These are phyloP conservation scores for Drosophila koepferae DNA, from an alignment of 2,888 invertebrate species.

Conservation along the genomic window DNA sequence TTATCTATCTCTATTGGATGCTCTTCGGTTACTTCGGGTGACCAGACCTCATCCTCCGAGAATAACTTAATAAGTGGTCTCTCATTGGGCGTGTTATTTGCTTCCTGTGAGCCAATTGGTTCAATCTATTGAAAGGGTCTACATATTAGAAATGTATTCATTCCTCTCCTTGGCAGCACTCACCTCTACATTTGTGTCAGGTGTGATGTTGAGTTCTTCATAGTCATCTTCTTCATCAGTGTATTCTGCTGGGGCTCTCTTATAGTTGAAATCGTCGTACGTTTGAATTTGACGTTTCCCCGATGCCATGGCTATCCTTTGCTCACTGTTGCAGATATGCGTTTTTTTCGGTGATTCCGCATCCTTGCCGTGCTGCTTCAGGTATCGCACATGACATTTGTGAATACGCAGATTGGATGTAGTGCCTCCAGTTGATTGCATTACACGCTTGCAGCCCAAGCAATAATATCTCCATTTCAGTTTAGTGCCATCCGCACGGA, in stretches of 20 bases:
- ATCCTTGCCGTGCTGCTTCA: slow-evolving; percentile 46
- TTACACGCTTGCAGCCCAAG: slow-evolving; percentile 62
- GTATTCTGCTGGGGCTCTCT: not conserved
- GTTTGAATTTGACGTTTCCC: not conserved
- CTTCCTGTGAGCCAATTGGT: slow-evolving; percentile 15
- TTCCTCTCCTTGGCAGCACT: not conserved
- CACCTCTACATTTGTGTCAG: slow-evolving; percentile 3
- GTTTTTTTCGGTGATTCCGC: not conserved
- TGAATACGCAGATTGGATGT: slow-evolving; percentile 70
- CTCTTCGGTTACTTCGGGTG: slow-evolving; percentile 36
- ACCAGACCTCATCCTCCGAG: slow-evolving; percentile 58
- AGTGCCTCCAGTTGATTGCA: slow-evolving; percentile 73
- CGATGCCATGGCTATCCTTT: not conserved
- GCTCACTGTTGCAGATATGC: not conserved
- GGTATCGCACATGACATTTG: slow-evolving; percentile 65
- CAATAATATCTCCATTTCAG: slow-evolving; percentile 57
- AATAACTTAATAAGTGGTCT: slow-evolving; percentile 62
- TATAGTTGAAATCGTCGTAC: slow-evolving; percentile 27
- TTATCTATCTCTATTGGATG: slow-evolving; percentile 51
- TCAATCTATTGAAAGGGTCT: slow-evolving; percentile 14
- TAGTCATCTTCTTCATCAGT: slow-evolving; percentile 40
- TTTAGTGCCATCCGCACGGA: slow-evolving; percentile 54
- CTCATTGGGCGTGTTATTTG: slow-evolving; percentile 5
- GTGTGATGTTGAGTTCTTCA: slow-evolving; percentile 33
- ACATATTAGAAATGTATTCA: not conserved